A percentile compares a stretch with the other conserved stretches of the same genome.
phyloP scores from a whole-genome alignment of 1,140 invertebrate genomes.

The Reticulitermes speratus region DNA sequence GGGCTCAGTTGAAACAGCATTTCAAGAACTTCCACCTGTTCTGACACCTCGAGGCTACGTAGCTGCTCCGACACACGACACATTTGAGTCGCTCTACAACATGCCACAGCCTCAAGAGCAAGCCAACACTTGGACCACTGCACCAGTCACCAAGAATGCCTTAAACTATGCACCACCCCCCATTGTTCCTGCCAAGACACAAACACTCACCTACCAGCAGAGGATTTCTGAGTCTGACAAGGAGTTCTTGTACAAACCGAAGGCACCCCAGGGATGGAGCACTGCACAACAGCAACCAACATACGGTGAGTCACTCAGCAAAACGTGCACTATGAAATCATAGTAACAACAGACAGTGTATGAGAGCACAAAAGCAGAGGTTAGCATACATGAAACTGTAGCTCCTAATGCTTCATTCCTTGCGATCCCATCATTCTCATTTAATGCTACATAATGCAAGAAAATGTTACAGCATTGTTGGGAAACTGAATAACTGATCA shows the following conservation, averaged over 20 bases:
- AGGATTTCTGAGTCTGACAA: neutral
- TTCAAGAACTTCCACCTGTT: conserved; percentile 51
- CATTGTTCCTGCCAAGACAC: conserved; percentile 49
- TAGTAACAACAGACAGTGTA: no score
- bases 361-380: no score
- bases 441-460: no score
- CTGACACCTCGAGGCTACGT: conserved; percentile 28
- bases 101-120: conserved; percentile 36
- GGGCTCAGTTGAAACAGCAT: conserved; percentile 67
- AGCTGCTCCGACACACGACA: conserved; percentile 23
- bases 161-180: conserved; percentile 47
- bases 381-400: no score
- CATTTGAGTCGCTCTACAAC: neutral
- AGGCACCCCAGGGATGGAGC: conserved; percentile 55
- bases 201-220: conserved; percentile 43
- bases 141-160: conserved; percentile 48
- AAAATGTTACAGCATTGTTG: no score
- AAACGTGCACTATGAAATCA: neutral
- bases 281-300: conserved; percentile 37
- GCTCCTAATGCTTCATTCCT: no score
- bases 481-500: no score
- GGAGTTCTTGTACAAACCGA: conserved; percentile 41
- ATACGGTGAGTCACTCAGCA: neutral
- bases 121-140: conserved; percentile 47
- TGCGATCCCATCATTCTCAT: no score